Evolutionary conservation across 2,888 invertebrate species (phyloP), one percentile per base, ranked within the genome.

Genomic region (Kuschelorhynchus macadamiae): DNA sequence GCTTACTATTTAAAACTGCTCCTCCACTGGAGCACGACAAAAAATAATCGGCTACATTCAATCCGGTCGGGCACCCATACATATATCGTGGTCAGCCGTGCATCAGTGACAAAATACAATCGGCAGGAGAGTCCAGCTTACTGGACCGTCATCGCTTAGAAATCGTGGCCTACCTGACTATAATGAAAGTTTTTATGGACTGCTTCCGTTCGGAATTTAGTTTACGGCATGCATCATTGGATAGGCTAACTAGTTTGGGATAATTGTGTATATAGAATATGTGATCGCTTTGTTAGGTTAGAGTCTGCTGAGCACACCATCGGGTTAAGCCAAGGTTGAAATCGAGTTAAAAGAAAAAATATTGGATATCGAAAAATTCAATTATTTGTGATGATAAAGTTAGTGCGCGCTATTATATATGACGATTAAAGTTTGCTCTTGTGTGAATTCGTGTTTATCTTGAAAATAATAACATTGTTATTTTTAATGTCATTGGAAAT

Each of bases 51-150:
- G 18, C 11, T 14, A 21, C 41, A 47, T 59, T 57, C 49, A 59
- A 53, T 46, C 44, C 20, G 32, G 17, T 33, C 46, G 32, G 11
- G 30, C 53, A 20, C 44, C 42, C 56, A 56, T 56, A 59, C 49
- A 47, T 49, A 47, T 33, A 53, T 59, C 67, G 32, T 21, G 53
- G 56, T 60, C 39, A 67, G 67, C 57, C 79, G 80, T 81, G 81
- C 82, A 81, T 82, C 81, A 81, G 76, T 78, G 81, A 79, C 77
- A 77, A 80, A 81, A 81, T 77, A 82, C 81, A 82, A 82, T 82
- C 77, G 79, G 42, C 71, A 57, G 25, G 25, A 77, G 42, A 41
- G 80, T 61, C 67, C 20, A 67, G 56, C 75, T 74, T 80, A 80
- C 73, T 77, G 76, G 78, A 81, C 81, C 82, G 75, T 80, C 60